These are phyloP conservation scores for Aphodius sticticus DNA, from an alignment of 2,888 invertebrate genomes.

Conservation along the genomic window DNA sequence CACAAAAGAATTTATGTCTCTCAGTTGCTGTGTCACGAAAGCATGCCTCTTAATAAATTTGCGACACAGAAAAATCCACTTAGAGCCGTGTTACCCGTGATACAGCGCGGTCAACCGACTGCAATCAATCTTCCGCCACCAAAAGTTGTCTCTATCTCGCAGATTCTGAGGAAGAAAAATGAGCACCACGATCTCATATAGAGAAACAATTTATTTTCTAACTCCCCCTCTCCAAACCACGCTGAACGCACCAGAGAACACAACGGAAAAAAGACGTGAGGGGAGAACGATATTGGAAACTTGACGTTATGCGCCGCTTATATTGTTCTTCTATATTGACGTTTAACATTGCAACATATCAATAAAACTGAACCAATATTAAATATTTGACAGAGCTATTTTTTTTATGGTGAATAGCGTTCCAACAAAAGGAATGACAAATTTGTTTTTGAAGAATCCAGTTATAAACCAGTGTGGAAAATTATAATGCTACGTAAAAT, in stretches of 20 bases:
- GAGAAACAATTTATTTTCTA: neutral
- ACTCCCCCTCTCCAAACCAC: neutral
- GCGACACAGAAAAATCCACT: slow-evolving; percentile 4
- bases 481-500: too few relatives aligned
- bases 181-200: neutral
- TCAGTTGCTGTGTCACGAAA: neutral
- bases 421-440: neutral
- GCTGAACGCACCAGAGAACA: neutral
- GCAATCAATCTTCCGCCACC: neutral
- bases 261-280: neutral
- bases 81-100: neutral
- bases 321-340: neutral
- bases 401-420: neutral
- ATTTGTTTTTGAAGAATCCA: too few relatives aligned
- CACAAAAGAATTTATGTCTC: neutral
- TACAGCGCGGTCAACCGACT: neutral
- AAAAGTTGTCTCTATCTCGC: slow-evolving; percentile 4
- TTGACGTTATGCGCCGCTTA: neutral
- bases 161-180: slow-evolving; percentile 4
- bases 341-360: neutral
- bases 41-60: neutral
- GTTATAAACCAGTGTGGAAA: too few relatives aligned
- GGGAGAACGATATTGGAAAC: neutral
- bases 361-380: neutral
- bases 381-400: neutral